These are phyloP conservation scores for Siniperca undulata DNA, from an alignment of 2,797 vertebrate genomes.

Conservation along the genomic window DNA sequence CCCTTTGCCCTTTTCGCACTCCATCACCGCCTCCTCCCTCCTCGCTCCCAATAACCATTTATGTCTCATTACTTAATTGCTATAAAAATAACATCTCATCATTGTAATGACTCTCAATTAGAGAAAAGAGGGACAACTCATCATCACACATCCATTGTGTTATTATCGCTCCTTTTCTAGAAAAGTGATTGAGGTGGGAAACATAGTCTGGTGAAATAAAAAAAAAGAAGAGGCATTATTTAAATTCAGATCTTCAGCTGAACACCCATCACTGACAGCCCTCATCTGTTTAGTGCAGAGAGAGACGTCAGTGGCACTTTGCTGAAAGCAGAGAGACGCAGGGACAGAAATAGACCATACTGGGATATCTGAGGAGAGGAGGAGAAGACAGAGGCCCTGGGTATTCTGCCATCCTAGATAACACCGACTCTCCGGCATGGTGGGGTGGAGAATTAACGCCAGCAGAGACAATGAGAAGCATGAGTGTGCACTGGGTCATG, in stretches of 20 bases:
- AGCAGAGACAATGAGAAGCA: constrained; percentile 58
- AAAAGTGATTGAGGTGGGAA: constrained; percentile 53
- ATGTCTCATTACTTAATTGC: constrained; percentile 81
- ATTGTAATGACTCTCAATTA: constrained; percentile 72
- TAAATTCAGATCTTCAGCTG: constrained; percentile 63
- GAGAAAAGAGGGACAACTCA: constrained; percentile 57
- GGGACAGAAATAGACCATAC: constrained; percentile 80
- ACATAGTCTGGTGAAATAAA: constrained; percentile 52
- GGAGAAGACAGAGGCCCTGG: constrained; percentile 74
- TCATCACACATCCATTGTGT: constrained; percentile 60
- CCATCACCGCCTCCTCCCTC: constrained; percentile 32
- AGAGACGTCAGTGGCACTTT: constrained; percentile 76
- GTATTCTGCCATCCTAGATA: constrained; percentile 78
- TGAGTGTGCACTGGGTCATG: constrained; percentile 44
- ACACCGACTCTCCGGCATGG: constrained; percentile 58
- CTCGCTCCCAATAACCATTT: constrained; percentile 61
- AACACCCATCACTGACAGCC: constrained; percentile 67
- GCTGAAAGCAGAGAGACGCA: constrained; percentile 72
- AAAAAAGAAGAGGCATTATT: constrained; percentile 38
- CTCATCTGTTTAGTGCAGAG: constrained; percentile 76
- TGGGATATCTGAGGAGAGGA: constrained; percentile 75
- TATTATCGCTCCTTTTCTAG: constrained; percentile 27
- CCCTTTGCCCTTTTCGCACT: constrained; percentile 63
- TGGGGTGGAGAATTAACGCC: constrained; percentile 62
- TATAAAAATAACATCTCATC: constrained; percentile 79